Conservation (phyloP, 2,888 invertebrate genomes). For the Sabatieria punctata region DNA sequence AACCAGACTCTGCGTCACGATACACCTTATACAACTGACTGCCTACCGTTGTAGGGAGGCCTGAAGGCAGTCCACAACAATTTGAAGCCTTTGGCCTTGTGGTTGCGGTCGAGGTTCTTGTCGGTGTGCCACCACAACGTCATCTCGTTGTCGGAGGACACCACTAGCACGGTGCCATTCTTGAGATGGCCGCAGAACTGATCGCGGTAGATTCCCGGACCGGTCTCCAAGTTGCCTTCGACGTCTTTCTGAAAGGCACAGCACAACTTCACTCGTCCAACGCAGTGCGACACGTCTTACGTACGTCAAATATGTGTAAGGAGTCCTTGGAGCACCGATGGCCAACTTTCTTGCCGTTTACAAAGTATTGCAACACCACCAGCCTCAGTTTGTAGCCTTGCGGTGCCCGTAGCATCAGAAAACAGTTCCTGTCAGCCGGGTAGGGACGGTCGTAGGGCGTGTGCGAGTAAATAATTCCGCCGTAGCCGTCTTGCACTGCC, state of each 20-base stretch:
- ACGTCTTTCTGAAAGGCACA: too few species aligned
- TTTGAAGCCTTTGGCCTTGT: slow-evolving; percentile 8
- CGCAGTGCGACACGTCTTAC: too few species aligned
- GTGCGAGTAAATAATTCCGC: slow-evolving; percentile 9
- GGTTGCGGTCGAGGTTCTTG: background rate
- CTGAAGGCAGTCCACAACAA: slow-evolving; percentile 11
- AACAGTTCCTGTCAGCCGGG: slow-evolving; percentile 9
- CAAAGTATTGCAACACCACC: slow-evolving; percentile 9
- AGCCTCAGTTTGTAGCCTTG: slow-evolving; percentile 9
- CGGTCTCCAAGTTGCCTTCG: too few species aligned
- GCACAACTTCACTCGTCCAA: too few species aligned
- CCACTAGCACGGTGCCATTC: slow-evolving; percentile 7
- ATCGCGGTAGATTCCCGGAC: slow-evolving; percentile 11
- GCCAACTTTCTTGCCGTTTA: slow-evolving; percentile 7
- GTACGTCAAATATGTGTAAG: slow-evolving; percentile 11
- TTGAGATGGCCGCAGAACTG: slow-evolving; percentile 9
- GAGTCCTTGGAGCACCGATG: slow-evolving; percentile 9
- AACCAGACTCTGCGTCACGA: too few species aligned
- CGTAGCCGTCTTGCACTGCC: background rate
- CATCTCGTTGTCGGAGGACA: slow-evolving; percentile 10
- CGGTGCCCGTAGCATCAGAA: slow-evolving; percentile 8
- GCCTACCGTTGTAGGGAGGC: too few species aligned
- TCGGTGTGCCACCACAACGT: slow-evolving; percentile 12
- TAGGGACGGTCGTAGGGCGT: slow-evolving; percentile 9
- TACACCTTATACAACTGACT: too few species aligned